Evolutionary conservation across 2,888 invertebrate species (phyloP).

Genomic region (Gari tellinella): DNA sequence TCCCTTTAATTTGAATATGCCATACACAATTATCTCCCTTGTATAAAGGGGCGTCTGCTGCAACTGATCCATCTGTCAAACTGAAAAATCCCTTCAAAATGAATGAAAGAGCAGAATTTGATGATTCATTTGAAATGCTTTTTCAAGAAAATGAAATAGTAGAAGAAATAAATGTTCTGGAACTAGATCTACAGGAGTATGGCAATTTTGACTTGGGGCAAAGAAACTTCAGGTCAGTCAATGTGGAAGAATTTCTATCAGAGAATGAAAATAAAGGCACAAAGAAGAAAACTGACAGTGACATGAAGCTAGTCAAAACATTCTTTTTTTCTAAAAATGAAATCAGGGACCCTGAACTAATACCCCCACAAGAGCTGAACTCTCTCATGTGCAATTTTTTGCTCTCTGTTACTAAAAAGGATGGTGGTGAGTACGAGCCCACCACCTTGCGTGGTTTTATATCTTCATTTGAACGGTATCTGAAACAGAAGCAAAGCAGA

Average conservation of each 20-base stretch:
- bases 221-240: not conserved
- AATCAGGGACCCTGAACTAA: slow-evolving; percentile 57
- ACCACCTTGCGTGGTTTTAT: slow-evolving; percentile 66
- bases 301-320: slow-evolving; percentile 63
- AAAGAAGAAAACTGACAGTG: slow-evolving; percentile 69
- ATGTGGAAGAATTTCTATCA: not conserved
- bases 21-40: too few species aligned
- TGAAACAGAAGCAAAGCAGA: slow-evolving; percentile 56
- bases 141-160: not conserved
- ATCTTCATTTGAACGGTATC: slow-evolving; percentile 64
- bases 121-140: too few species aligned
- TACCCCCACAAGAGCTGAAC: slow-evolving; percentile 64
- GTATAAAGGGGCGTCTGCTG: too few species aligned
- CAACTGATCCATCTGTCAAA: too few species aligned
- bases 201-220: slow-evolving; percentile 1
- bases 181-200: slow-evolving; percentile 5
- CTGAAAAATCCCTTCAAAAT: too few species aligned
- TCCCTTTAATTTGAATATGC: too few species aligned
- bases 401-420: slow-evolving; percentile 60
- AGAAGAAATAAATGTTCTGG: not conserved
- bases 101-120: too few species aligned
- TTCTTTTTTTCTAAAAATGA: slow-evolving; percentile 65
- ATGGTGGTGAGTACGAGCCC: slow-evolving; percentile 70
- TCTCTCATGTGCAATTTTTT: slow-evolving; percentile 65
- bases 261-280: slow-evolving; percentile 23